These are phyloP conservation scores for Seriola quinqueradiata DNA, from an alignment of 2,113 vertebrate species.

Conservation along the genomic window DNA sequence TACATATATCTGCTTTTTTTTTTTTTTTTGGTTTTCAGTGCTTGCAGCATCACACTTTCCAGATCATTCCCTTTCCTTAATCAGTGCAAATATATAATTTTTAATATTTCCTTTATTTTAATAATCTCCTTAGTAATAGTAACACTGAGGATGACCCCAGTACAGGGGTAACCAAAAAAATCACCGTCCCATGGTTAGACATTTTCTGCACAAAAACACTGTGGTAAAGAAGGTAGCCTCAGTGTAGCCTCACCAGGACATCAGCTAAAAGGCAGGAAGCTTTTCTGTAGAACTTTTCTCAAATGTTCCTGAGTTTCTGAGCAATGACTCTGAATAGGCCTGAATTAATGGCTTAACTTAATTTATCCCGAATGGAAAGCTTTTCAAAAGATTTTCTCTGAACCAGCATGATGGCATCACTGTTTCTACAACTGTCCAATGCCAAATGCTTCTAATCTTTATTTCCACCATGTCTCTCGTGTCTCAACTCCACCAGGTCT, in stretches of 20 bases:
- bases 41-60: constrained; percentile 77
- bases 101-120: constrained; percentile 30
- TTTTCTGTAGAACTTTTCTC: constrained; percentile 30
- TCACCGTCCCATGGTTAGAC: not conserved
- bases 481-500: constrained; percentile 22
- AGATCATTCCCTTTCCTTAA: constrained; percentile 72
- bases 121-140: constrained; percentile 61
- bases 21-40: constrained; percentile 85
- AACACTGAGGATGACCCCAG: constrained; percentile 57
- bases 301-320: constrained; percentile 73
- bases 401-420: constrained; percentile 43
- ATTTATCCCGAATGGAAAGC: constrained; percentile 38
- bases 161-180: constrained; percentile 1
- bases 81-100: constrained; percentile 81
- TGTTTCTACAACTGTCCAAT: constrained; percentile 9
- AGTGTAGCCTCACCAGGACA: constrained; percentile 11
- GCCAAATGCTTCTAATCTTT: constrained; percentile 33
- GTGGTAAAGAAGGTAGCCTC: not conserved
- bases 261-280: constrained; percentile 13
- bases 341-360: constrained; percentile 53
- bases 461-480: constrained; percentile 29
- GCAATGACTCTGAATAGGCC: constrained; percentile 46
- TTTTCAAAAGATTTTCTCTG: constrained; percentile 48
- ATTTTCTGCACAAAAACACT: constrained; percentile 29
- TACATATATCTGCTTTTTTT: constrained; percentile 83